Conservation (phyloP, 2,888 invertebrate genomes). For the Linnaemya tessellans region DNA sequence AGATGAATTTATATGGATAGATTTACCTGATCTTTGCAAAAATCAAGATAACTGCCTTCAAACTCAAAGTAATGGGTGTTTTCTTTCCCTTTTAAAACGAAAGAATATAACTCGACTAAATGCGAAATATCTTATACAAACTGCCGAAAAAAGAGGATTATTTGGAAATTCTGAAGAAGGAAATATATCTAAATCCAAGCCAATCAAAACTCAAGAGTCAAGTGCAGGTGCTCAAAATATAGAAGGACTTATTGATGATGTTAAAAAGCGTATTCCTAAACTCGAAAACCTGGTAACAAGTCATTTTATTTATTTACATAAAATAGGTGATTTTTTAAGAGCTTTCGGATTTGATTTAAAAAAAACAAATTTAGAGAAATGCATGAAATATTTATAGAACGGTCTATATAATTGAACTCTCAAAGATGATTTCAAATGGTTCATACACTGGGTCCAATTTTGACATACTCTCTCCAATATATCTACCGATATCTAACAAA, state of each 20-base stretch:
- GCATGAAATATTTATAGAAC: too few species aligned
- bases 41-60: constrained; percentile 84
- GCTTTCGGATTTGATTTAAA: too few species aligned
- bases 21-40: constrained; percentile 86
- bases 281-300: constrained; percentile 56
- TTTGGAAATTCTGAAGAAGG: constrained; percentile 86
- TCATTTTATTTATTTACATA: background rate
- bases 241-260: background rate
- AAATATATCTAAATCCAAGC: constrained; percentile 80
- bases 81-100: constrained; percentile 85
- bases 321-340: too few species aligned
- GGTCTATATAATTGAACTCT: too few species aligned
- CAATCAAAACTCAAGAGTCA: constrained; percentile 80
- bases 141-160: constrained; percentile 91
- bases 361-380: too few species aligned
- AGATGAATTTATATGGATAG: constrained; percentile 86
- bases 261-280: constrained; percentile 35
- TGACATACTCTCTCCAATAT: too few species aligned
- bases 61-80: constrained; percentile 85
- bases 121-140: constrained; percentile 92
- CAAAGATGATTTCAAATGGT: too few species aligned
- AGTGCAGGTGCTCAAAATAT: constrained; percentile 22
- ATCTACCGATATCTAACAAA: too few species aligned
- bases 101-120: constrained; percentile 89
- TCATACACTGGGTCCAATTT: too few species aligned